Base-by-base conservation (phyloP, 1,140 invertebrate genomes). In the Campoletis sonorensis region DNA sequence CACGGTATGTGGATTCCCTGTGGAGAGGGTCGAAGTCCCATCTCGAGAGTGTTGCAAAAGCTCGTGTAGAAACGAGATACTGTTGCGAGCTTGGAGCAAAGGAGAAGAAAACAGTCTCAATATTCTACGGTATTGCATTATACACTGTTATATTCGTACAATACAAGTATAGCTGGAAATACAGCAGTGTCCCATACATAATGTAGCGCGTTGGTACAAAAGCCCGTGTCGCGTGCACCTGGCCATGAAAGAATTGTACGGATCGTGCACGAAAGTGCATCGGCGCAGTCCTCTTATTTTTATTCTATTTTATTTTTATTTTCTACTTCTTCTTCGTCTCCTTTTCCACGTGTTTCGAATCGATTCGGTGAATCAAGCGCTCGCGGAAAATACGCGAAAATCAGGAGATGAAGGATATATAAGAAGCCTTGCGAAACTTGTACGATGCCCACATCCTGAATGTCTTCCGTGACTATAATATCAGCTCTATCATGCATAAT, bases 161-260 rank as follows among this genome's bases (percentile, higher is more conserved):
- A 70, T 70, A 70, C n/a, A 70, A 16, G 30, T 75, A 75, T 40
- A 79, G 51, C 16, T 21, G 37, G 37, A n/a, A 45, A 79, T 79
- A 61, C 27, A 79, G 26, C 64, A n/a, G 61, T 64, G 61, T 77
- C 30, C 73, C 51, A 78, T 78, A 67, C 76, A 78, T 78, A 78
- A 78, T 78, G 76, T 78, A 78, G 26, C 23, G 76, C 30, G 33
- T 67, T 33, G 15, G 58, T 78, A 77, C 26, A 64, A 54, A 75
- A 67, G 58, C 26, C 54, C 61, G 51, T 40, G 76, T 78, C 76
- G 76, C 76, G 76, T 78, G 81, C 86, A 87, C 86, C 85, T 87
- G 86, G 86, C 85, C 78, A 80, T 85, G 83, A 85, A 86, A 84
- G 83, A 70, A 86, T 86, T 76, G 61, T 40, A 30, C 72, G 51